A percentile compares a stretch with the other conserved stretches of the same genome.
These are phyloP conservation scores for Brachionus manjavacas DNA, from an alignment of 1,140 invertebrate genomes.

Conservation along the genomic window DNA sequence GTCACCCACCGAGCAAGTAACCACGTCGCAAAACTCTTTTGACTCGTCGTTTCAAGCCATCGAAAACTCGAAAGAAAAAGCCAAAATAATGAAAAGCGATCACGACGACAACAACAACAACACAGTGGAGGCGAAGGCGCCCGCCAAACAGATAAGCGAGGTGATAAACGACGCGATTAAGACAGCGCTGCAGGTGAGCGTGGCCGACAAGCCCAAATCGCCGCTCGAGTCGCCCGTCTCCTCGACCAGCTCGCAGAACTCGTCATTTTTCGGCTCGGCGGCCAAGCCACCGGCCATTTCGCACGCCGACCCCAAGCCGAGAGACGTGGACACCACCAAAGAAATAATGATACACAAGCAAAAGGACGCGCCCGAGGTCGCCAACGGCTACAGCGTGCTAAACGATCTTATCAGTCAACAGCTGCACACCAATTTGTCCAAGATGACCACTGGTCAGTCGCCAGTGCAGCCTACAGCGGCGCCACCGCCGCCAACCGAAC, in stretches of 20 bases:
- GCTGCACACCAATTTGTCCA: slow-evolving; percentile 1
- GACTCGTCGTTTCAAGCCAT: background rate
- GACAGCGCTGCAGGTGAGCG: background rate
- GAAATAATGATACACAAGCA: background rate
- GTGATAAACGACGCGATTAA: slow-evolving; percentile 23
- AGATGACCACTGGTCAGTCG: background rate
- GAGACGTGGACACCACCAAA: background rate
- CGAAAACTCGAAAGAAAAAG: slow-evolving; percentile 26
- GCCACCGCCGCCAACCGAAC: background rate
- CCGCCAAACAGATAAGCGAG: background rate
- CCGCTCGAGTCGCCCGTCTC: background rate
- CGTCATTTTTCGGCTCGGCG: background rate
- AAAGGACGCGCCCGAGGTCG: background rate
- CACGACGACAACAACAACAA: background rate
- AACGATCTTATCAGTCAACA: background rate
- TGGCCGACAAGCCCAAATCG: background rate
- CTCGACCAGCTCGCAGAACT: slow-evolving; percentile 1
- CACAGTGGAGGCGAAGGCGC: background rate
- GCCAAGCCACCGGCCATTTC: background rate
- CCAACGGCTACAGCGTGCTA: background rate
- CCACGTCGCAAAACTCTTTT: background rate
- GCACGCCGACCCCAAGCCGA: no score
- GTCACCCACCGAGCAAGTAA: background rate
- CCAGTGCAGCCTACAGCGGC: no score
- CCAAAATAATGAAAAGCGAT: background rate